Base-by-base conservation (phyloP, 1,140 invertebrate species). In the Papilio polyxenes region DNA sequence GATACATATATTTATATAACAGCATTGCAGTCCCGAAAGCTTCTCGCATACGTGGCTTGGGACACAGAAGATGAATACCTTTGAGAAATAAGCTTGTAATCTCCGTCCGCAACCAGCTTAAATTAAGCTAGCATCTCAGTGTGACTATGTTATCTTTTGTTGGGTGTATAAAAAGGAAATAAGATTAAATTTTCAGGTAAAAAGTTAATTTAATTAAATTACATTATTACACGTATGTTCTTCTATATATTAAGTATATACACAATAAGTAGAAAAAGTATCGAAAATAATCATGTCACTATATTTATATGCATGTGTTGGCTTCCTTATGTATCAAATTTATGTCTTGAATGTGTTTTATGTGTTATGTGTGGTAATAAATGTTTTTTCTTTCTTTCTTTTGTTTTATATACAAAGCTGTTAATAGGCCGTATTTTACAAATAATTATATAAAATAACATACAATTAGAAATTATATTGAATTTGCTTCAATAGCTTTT, bases 41-140 rank as follows among this genome's bases (percentile, higher is more conserved):
- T 23, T 72, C 31, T 37, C 31, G 11, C 11, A 72, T 37, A 72
- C 65, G 65, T 72, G 13, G 20, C 65, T 72, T 11, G 23, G 31
- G 65, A 72, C 62, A 23, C 23, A 72, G 31, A 72, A 37, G 31
- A 72, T 72, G 65, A 72, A 72, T 72, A 72, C 65, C 65, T 72
- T 37, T 37, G 65, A 37, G 10, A 72, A 31, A 72, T 15, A 72
- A 15, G 65, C 65, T 72, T 37, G 31, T 72, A 72, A 72, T 72
- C 65, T 72, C 65, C 65, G 65, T 72, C 31, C 31, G 13, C 31
- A 72, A 72, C 65, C 31, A 40, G 65, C 31, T 37, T 72, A 72
- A 72, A 40, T 72, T 40, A 37, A 72, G 65, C 65, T 40, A 31
- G 40, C 65, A 17, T 72, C 40, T 72, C 65, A 72, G 11, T 37